Evolutionary conservation across 2,113 vertebrate species (phyloP).

Genomic region (Oreochromis spilurus): DNA sequence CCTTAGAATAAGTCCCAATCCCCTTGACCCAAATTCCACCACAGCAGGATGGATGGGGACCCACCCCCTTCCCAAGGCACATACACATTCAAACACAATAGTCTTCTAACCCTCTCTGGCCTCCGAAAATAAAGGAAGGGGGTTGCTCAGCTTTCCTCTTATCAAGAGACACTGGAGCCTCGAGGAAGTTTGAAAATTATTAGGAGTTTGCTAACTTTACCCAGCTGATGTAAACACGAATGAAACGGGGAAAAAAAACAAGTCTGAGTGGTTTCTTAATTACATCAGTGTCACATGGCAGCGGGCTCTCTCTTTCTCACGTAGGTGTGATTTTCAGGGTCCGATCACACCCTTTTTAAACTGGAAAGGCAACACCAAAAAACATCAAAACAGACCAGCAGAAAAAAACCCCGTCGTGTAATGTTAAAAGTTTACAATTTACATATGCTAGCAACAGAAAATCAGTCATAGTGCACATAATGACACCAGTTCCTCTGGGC

Average conservation of each 20-base stretch:
- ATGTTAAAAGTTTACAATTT: background rate
- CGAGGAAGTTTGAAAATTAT: slow-evolving; percentile 8
- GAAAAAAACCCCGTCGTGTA: background rate
- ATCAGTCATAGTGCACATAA: background rate
- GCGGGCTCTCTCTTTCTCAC: slow-evolving; percentile 1
- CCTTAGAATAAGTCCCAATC: slow-evolving; percentile 55
- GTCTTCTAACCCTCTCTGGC: slow-evolving; percentile 40
- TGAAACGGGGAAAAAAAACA: background rate
- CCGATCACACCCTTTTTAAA: background rate
- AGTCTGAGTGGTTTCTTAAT: background rate
- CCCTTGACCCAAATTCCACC: slow-evolving; percentile 72
- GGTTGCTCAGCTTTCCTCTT: slow-evolving; percentile 27
- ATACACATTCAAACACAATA: slow-evolving; percentile 62
- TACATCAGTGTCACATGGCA: background rate
- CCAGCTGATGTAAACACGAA: background rate
- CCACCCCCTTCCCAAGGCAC: slow-evolving; percentile 48
- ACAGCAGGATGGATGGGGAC: slow-evolving; percentile 65
- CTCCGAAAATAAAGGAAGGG: slow-evolving; percentile 44
- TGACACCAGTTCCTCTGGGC: background rate
- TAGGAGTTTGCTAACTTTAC: background rate
- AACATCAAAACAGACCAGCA: background rate
- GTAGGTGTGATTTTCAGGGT: slow-evolving; percentile 5
- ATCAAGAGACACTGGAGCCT: slow-evolving; percentile 9
- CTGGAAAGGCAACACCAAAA: background rate
- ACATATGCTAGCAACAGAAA: background rate